A percentile compares a stretch with the other conserved stretches of the same genome.
phyloP scores from a whole-genome alignment of 1,140 invertebrate species.

The Hydropsyche tenuis region DNA sequence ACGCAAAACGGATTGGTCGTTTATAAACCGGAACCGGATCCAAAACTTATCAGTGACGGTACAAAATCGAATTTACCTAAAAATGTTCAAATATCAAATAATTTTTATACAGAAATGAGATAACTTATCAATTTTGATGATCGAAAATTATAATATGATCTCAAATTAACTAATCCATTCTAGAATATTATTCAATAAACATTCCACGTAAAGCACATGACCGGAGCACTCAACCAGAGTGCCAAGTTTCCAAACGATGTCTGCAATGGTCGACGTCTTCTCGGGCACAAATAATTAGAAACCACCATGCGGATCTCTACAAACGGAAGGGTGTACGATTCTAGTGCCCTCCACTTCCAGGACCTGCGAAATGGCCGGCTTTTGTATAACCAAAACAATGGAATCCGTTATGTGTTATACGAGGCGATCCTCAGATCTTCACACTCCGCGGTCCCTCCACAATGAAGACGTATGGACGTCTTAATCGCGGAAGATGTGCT shows the following conservation, averaged over 20 bases:
- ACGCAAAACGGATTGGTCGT: slow-evolving; percentile 49
- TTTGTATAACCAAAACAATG: slow-evolving; percentile 30
- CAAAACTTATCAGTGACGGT: slow-evolving; percentile 25
- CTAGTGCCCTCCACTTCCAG: not conserved
- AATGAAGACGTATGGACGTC: slow-evolving; percentile 1
- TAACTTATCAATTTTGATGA: no score
- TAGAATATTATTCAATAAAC: no score
- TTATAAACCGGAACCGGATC: slow-evolving; percentile 43
- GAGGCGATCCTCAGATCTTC: no score
- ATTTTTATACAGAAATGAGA: no score
- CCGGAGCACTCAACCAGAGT: slow-evolving; percentile 46
- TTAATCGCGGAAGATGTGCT: slow-evolving; percentile 1
- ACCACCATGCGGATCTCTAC: slow-evolving; percentile 5
- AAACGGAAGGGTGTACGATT: not conserved
- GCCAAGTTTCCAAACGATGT: slow-evolving; percentile 47
- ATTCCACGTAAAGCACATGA: slow-evolving; percentile 21
- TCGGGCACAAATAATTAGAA: slow-evolving; percentile 35
- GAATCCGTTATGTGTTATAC: not conserved
- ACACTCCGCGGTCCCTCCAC: not conserved
- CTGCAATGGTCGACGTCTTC: slow-evolving; percentile 39
- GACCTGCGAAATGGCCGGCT: slow-evolving; percentile 33
- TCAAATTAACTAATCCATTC: no score
- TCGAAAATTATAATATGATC: no score
- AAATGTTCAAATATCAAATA: not conserved
- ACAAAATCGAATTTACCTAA: not conserved